phyloP scores from a whole-genome alignment of 2,888 invertebrate genomes.

The Minunthozetes semirufus region DNA sequence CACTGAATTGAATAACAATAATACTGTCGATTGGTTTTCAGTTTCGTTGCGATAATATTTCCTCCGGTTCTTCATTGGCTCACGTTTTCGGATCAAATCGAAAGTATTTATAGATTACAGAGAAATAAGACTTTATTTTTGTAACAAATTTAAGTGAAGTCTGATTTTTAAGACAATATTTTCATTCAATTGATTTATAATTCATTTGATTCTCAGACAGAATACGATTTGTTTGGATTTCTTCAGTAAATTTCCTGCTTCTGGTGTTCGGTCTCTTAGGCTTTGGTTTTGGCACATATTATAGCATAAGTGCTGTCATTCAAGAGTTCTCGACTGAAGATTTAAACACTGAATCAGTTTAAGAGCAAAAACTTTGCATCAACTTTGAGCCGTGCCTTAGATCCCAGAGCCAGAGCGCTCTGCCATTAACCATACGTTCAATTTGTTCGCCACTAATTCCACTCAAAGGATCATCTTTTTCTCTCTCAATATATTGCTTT shows the following conservation, averaged over 20 bases:
- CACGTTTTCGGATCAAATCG: slow-evolving; percentile 66
- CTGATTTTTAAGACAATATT: neutral
- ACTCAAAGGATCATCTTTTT: too few relatives aligned
- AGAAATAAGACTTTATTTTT: too few relatives aligned
- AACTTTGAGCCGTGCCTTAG: too few relatives aligned
- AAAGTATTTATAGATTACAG: slow-evolving; percentile 31
- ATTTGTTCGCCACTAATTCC: too few relatives aligned
- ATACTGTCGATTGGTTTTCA: neutral
- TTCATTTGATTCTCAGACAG: neutral
- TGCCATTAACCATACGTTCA: too few relatives aligned
- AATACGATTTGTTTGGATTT: neutral
- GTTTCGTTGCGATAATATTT: slow-evolving; percentile 70
- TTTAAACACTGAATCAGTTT: neutral
- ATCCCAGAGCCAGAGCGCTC: too few relatives aligned
- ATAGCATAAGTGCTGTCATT: slow-evolving; percentile 30
- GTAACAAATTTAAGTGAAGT: too few relatives aligned
- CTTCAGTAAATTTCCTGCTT: neutral
- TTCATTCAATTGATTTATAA: neutral
- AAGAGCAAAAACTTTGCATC: too few relatives aligned
- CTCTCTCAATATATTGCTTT: too few relatives aligned
- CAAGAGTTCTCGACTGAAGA: slow-evolving; percentile 10
- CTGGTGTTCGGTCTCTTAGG: slow-evolving; percentile 28
- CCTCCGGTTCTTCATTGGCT: slow-evolving; percentile 77
- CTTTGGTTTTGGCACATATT: slow-evolving; percentile 28
- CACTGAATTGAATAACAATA: neutral